Evolutionary conservation across 2,888 invertebrate species (phyloP), one percentile per base, ranked within the genome.

Genomic region (Taphrorychus bicolor): DNA sequence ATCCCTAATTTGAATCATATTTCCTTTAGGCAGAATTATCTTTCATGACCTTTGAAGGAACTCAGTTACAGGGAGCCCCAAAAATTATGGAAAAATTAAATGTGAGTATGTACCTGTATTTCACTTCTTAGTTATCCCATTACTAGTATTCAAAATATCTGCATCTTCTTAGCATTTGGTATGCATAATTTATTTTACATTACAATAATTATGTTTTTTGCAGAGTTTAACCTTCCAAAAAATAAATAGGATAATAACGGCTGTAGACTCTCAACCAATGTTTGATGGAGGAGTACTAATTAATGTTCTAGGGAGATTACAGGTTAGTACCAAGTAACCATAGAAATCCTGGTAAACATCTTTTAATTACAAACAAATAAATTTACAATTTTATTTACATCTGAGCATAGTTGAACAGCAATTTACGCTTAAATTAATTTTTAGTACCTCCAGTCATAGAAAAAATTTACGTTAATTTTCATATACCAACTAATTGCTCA

Each of bases 241-340:
- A 85, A 97, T 98, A 78, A 91, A 90, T 81, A 90, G 97, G 83
- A 87, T 91, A 78, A 91, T 98, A 80, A 97, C 98, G 67, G 92
- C 94, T 21, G 90, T 97, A 70, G 98, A 98, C 82, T 95, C 95
- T 56, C 98, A 98, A 83, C 98, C 98, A n/a, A 97, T 94, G 88
- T 93, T 94, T 79, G 98, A 97, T 84, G 98, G 97, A 69, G 97
- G 97, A 71, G 94, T 98, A 74, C 84, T 98, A 82, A 95, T 98
- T 75, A 94, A 94, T 86, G 98, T 98, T 59, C 87, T 98, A 75
- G 98, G 98, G 77, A 92, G 97, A 85, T 87, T 98, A 80, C 94
- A 98, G 92, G 97, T 97, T 84, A 84, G 18, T 24, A 51, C 3
- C 19, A 5, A n/a, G 19, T 18, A 21, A 52, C 14, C 19, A n/a